A percentile compares a stretch with the other conserved stretches of the same genome.
phyloP scores from a whole-genome alignment of 2,888 invertebrate species.

The Brachypalpus laphriformis region DNA sequence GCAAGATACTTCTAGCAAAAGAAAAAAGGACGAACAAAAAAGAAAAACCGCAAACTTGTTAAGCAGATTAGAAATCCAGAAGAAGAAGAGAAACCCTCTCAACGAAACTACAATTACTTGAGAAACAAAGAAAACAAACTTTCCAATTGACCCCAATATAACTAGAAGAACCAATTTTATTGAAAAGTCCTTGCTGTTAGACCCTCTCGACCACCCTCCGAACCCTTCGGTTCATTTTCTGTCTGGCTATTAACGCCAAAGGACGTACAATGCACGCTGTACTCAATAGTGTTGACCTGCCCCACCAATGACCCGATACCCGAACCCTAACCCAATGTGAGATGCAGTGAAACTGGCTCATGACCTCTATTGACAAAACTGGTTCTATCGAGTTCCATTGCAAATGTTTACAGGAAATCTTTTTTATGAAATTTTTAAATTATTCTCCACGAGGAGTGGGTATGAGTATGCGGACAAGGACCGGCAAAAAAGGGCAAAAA shows the following conservation, averaged over 20 bases:
- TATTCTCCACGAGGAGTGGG: constrained; percentile 1
- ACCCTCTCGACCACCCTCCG: background rate
- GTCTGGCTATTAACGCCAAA: constrained; percentile 64
- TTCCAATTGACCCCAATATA: constrained; percentile 70
- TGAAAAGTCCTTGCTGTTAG: constrained; percentile 61
- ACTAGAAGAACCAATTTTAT: constrained; percentile 64
- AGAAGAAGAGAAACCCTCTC: background rate
- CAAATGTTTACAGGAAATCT: constrained; percentile 55
- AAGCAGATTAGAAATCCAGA: constrained; percentile 72
- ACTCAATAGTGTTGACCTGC: constrained; percentile 55
- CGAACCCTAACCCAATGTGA: too few species aligned
- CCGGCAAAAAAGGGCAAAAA: background rate
- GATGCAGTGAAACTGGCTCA: constrained; percentile 48
- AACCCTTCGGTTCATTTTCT: constrained; percentile 24
- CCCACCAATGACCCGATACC: too few species aligned
- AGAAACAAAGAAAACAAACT: constrained; percentile 69
- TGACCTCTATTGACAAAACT: constrained; percentile 40
- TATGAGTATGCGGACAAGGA: background rate
- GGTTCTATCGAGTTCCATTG: constrained; percentile 42
- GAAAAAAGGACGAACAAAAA: background rate
- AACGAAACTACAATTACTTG: constrained; percentile 48
- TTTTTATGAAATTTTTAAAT: constrained; percentile 41
- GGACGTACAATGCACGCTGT: constrained; percentile 41
- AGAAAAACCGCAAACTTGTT: constrained; percentile 66
- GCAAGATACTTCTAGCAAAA: background rate